Conservation (phyloP, 2,113 vertebrate genomes). For the Chloroceryle aenea region DNA sequence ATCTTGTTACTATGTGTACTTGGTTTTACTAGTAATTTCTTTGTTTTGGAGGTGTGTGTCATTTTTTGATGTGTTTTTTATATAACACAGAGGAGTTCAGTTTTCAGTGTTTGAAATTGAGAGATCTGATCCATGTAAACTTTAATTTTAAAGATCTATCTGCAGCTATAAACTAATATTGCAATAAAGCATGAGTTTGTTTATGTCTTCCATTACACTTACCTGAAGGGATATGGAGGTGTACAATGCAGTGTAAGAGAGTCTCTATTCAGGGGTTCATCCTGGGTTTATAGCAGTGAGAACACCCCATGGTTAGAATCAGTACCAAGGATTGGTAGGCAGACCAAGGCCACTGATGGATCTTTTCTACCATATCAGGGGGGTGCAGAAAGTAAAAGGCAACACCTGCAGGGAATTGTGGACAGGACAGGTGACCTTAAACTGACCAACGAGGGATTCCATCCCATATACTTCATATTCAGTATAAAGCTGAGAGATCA, state of each 20-base stretch:
- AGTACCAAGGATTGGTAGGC: too few species aligned
- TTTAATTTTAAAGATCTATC: background rate
- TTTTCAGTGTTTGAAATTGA: background rate
- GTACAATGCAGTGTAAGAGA: background rate
- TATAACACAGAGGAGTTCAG: background rate
- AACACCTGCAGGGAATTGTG: too few species aligned
- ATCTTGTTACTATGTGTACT: fast-evolving
- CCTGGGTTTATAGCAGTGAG: background rate
- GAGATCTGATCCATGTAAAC: fast-evolving
- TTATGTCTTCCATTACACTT: background rate
- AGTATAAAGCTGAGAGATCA: too few species aligned
- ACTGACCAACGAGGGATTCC: too few species aligned
- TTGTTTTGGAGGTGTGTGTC: background rate
- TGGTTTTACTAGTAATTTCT: background rate
- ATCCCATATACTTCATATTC: too few species aligned
- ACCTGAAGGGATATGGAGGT: background rate
- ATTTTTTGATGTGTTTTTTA: background rate
- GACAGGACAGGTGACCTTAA: too few species aligned
- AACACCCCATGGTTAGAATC: too few species aligned
- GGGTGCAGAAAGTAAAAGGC: too few species aligned
- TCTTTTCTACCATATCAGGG: too few species aligned
- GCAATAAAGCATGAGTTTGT: background rate
- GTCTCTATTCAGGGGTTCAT: background rate
- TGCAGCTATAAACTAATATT: background rate
- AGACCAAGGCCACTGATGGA: too few species aligned